Evolutionary conservation across 1,140 invertebrate genomes (phyloP).

Genomic region (Sipha flava): DNA sequence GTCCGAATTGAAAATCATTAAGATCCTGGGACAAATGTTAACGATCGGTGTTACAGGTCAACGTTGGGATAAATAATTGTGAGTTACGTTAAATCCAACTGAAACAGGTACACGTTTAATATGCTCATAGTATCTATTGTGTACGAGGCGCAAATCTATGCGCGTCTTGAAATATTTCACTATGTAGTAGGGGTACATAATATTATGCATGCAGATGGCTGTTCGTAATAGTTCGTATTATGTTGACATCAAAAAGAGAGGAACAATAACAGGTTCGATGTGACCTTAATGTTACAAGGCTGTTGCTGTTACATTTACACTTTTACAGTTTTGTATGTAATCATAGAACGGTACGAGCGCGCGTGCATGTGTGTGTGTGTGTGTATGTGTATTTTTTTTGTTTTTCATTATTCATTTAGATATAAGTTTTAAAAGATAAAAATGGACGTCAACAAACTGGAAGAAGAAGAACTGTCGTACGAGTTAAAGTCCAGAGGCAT

Average conservation of each 20-base stretch:
- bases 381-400: background rate
- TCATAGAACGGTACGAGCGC: too few relatives aligned
- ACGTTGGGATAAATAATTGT: too few relatives aligned
- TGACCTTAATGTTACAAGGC: background rate
- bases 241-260: background rate
- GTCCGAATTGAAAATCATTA: too few relatives aligned
- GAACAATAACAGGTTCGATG: background rate
- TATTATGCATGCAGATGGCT: background rate
- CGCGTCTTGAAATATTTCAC: background rate
- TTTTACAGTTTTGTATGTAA: background rate
- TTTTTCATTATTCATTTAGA: background rate
- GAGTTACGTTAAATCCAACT: too few relatives aligned
- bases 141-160: background rate
- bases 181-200: background rate
- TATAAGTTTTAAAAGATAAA: background rate
- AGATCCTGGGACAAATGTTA: too few relatives aligned
- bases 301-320: too few relatives aligned
- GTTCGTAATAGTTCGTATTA: background rate
- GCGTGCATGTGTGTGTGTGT: too few relatives aligned
- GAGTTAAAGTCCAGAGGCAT: conserved; percentile 25
- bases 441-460: conserved; percentile 28
- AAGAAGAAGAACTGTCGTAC: conserved; percentile 26
- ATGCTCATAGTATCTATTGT: background rate
- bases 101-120: background rate
- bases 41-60: too few relatives aligned